Conservation (phyloP, 2,797 vertebrate species). For the Falco novaeseelandiae region DNA sequence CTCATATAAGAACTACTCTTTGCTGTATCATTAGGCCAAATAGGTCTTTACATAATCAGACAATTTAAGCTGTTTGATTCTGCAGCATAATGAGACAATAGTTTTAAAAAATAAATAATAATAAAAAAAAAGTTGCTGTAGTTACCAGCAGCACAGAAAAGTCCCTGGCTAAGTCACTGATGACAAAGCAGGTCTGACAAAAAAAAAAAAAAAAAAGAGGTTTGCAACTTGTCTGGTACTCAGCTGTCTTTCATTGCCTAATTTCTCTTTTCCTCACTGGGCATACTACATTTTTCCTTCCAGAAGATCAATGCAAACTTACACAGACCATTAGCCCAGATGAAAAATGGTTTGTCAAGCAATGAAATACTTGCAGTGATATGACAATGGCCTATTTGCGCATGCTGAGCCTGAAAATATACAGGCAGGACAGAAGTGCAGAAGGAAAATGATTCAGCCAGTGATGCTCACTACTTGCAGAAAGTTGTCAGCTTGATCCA, state of each 20-base stretch:
- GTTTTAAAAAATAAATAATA: background rate
- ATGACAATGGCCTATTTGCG: background rate
- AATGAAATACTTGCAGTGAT: constrained; percentile 9
- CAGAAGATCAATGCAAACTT: background rate
- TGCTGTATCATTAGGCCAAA: background rate
- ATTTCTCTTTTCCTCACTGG: background rate
- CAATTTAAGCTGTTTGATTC: background rate
- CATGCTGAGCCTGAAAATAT: constrained; percentile 5
- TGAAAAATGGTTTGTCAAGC: constrained; percentile 40
- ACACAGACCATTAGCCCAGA: constrained; percentile 3
- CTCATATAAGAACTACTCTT: background rate
- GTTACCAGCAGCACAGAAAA: background rate
- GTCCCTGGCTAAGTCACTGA: background rate
- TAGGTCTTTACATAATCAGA: background rate
- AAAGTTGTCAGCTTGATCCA: constrained; percentile 43
- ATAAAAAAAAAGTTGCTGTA: background rate
- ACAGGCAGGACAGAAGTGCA: background rate
- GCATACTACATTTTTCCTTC: background rate
- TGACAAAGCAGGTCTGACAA: background rate
- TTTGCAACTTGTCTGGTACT: background rate
- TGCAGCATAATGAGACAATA: background rate
- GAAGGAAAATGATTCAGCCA: background rate
- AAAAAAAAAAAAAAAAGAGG: background rate
- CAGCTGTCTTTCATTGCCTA: background rate
- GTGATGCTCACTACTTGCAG: background rate